Evolutionary conservation across 2,113 vertebrate genomes (phyloP), one percentile per base, ranked within the genome.

Genomic region (Gobiocypris rarus): DNA sequence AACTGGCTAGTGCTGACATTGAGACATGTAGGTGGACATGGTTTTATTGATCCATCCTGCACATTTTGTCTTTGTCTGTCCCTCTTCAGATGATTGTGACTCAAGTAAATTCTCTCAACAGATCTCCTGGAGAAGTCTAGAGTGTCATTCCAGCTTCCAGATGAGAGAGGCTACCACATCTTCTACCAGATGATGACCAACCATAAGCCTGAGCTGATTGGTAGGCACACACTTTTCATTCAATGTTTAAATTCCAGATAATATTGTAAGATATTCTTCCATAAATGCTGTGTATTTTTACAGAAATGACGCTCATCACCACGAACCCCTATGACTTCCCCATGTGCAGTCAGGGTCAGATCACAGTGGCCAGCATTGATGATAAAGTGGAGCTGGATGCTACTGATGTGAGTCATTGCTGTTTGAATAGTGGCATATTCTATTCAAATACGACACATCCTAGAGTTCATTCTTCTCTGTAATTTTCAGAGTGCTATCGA

Each of bases 361-460:
- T 96, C 87, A 93, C 86, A 19, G 96, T 96, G 50, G 76, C 95
- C 82, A 96, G 96, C 84, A 96, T 96, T 84, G 88, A 96, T 88
- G 96, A 96, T 77, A 91, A 95, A 73, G 96, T 96, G 56, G 96
- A 96, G 81, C 6, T 96, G 71, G 95, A 95, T 89, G 96, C 96
- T 0, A 96, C 96, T 41, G 96, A 96, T 91, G 96, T 96, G 90
- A 94, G 95, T 41, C 11, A 56, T 24, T 75, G 10, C 34, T 70
- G 7, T 65, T 50, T 54, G 52, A 54, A 54, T 24, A 34, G 3
- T 34, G 3, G 17, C 52, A 50, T 28, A 31, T 24, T 73, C 5
- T 69, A 11, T 5, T 3, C 8, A 58, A 26, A 9, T 59, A 54
- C 61, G 6, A 34, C 4, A 31, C 0, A 54, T 19, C 10, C 4